These are phyloP conservation scores for Cephus runcator DNA, from an alignment of 2,888 invertebrate species.

Conservation along the genomic window DNA sequence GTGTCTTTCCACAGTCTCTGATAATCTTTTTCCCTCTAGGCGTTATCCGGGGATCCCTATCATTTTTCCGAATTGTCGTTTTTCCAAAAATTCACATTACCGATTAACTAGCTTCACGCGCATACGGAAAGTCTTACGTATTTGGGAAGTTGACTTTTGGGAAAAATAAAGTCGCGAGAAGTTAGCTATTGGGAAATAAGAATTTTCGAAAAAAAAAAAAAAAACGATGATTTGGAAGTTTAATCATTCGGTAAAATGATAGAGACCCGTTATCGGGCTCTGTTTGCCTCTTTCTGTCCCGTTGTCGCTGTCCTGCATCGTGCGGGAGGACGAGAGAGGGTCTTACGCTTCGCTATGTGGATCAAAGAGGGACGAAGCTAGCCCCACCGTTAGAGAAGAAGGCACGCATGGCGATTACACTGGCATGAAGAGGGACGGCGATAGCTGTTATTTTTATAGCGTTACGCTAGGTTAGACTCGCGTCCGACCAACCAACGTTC, in stretches of 20 bases:
- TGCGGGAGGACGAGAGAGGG: not conserved
- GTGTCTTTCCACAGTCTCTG: not conserved
- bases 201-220: too few species aligned
- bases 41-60: not conserved
- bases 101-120: too few species aligned
- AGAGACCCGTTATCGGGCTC: not conserved
- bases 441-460: conserved; percentile 57
- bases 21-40: not conserved
- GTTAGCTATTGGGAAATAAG: too few species aligned
- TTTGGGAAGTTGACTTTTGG: too few species aligned
- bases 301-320: not conserved
- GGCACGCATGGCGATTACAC: not conserved
- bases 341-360: not conserved
- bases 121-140: too few species aligned
- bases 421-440: conserved; percentile 27
- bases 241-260: too few species aligned
- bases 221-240: too few species aligned
- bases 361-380: not conserved
- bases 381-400: not conserved
- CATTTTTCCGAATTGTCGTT: too few species aligned
- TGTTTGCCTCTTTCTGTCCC: not conserved
- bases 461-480: conserved; percentile 62
- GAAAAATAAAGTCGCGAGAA: too few species aligned
- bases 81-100: too few species aligned
- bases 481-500: conserved; percentile 48